Evolutionary conservation across 2,888 invertebrate species (phyloP).

Genomic region (Scaptomyza cyrtandrae): DNA sequence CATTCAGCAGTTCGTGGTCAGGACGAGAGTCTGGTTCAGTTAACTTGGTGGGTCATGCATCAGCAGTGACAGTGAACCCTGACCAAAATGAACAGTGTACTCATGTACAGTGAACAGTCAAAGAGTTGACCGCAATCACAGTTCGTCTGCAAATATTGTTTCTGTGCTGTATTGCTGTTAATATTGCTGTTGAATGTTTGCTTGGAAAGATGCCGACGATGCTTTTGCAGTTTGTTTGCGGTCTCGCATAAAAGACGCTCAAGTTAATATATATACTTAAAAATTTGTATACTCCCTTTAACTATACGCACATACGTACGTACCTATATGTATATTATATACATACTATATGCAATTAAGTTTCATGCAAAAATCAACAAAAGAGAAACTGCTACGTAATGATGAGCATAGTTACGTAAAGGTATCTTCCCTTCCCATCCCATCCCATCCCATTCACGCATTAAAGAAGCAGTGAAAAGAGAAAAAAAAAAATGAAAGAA

Average conservation of each 20-base stretch:
- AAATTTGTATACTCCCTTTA: constrained; percentile 24
- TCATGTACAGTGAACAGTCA: constrained; percentile 8
- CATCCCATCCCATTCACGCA: not conserved
- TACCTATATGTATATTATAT: not conserved
- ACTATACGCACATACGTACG: not conserved
- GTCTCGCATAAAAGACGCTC: constrained; percentile 49
- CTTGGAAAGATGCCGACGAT: constrained; percentile 32
- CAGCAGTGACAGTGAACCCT: constrained; percentile 30
- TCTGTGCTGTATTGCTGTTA: constrained; percentile 34
- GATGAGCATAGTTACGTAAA: not conserved
- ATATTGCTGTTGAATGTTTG: constrained; percentile 27
- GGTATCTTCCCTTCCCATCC: not conserved
- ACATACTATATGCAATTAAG: constrained; percentile 17
- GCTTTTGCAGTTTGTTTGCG: constrained; percentile 46
- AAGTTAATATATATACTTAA: constrained; percentile 33
- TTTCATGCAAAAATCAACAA: constrained; percentile 11
- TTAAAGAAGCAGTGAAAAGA: not conserved
- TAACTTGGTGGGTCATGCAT: constrained; percentile 21
- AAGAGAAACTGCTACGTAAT: constrained; percentile 24
- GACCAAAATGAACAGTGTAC: constrained; percentile 1
- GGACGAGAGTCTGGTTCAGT: constrained; percentile 21
- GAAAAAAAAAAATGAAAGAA: not conserved
- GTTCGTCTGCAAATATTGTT: constrained; percentile 49
- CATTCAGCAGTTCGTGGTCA: constrained; percentile 16
- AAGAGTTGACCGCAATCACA: constrained; percentile 44